Evolutionary conservation across 2,797 vertebrate genomes (phyloP).

Genomic region (Gephyroberyx darwinii): DNA sequence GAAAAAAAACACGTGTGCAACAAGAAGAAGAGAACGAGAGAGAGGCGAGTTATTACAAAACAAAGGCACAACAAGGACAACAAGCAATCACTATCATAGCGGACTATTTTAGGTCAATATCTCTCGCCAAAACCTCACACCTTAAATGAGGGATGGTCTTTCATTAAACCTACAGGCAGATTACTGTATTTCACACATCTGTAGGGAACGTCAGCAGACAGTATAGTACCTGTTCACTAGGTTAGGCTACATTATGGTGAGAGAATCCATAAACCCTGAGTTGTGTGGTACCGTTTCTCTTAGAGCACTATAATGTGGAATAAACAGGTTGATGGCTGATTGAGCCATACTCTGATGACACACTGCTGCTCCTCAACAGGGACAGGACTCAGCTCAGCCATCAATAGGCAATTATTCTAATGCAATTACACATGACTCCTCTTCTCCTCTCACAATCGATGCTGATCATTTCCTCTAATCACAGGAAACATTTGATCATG

Average conservation of each 20-base stretch:
- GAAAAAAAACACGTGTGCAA: neutral
- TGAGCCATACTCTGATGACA: slow-evolving; percentile 16
- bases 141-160: neutral
- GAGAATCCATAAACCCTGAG: neutral
- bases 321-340: slow-evolving; percentile 24
- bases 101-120: neutral
- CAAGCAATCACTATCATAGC: neutral
- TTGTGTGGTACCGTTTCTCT: slow-evolving; percentile 5
- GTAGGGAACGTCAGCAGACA: neutral
- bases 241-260: neutral
- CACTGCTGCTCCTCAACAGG: slow-evolving; percentile 36
- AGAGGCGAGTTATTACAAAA: neutral
- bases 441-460: slow-evolving; percentile 63
- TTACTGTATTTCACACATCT: neutral
- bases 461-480: slow-evolving; percentile 72
- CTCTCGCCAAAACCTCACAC: neutral
- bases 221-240: neutral
- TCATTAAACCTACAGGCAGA: neutral
- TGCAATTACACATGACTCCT: slow-evolving; percentile 75
- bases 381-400: slow-evolving; percentile 45
- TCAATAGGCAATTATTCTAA: slow-evolving; percentile 77
- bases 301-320: neutral
- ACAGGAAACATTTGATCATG: slow-evolving; percentile 70
- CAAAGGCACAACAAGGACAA: neutral
- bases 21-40: neutral